Evolutionary conservation across 2,113 vertebrate genomes (phyloP).

Genomic region (Limanda limanda): DNA sequence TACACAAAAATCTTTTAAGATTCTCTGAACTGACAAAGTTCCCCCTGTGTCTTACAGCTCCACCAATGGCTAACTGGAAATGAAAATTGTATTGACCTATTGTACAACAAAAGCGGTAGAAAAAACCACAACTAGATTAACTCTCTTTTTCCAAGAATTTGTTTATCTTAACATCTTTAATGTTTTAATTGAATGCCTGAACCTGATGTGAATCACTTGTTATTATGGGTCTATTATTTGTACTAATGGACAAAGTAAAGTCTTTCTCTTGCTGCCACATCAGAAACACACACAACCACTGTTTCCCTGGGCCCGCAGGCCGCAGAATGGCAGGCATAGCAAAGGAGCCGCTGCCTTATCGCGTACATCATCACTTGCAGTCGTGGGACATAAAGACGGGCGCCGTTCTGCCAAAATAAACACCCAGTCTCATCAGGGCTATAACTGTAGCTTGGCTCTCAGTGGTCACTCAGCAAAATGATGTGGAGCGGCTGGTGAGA

Average conservation of each 20-base stretch:
- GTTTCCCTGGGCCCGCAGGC: constrained; percentile 22
- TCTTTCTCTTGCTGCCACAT: too few relatives aligned
- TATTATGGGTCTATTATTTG: too few relatives aligned
- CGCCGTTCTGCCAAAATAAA: constrained; percentile 65
- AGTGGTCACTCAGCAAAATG: constrained; percentile 32
- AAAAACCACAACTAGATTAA: not conserved
- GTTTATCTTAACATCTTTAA: too few relatives aligned
- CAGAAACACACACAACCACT: too few relatives aligned
- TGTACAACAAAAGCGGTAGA: too few relatives aligned
- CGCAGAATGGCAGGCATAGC: constrained; percentile 39
- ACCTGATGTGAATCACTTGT: not conserved
- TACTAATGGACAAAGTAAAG: too few relatives aligned
- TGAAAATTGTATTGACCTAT: too few relatives aligned
- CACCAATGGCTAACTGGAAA: not conserved
- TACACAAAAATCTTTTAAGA: too few relatives aligned
- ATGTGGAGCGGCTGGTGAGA: constrained; percentile 26
- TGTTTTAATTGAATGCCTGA: too few relatives aligned
- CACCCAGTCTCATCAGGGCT: constrained; percentile 34
- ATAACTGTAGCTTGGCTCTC: constrained; percentile 63
- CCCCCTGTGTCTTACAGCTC: not conserved
- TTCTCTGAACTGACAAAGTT: too few relatives aligned
- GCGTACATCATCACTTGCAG: constrained; percentile 55
- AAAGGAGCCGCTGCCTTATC: constrained; percentile 46
- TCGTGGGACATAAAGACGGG: constrained; percentile 48
- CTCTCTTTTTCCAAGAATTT: not conserved